Base-by-base conservation (phyloP, 2,797 vertebrate genomes). In the Platalea minor region DNA sequence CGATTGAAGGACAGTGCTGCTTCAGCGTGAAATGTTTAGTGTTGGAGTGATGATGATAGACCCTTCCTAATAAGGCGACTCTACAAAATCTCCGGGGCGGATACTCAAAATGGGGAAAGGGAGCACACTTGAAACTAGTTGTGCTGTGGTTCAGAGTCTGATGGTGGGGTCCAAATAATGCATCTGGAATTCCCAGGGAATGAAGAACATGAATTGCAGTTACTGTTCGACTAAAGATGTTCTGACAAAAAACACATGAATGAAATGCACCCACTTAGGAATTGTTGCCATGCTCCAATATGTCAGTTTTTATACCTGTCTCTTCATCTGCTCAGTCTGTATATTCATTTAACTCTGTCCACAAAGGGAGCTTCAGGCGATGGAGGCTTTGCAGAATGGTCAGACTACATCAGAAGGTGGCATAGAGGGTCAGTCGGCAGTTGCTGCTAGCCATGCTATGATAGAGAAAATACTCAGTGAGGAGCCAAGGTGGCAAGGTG, bases 401-500 rank as follows among this genome's bases (percentile, higher is more conserved):
- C 98, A 99, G 35, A 98, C 99, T 59, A 92, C 98, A 63, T 96
- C 98, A 60, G 99, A 99, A 85, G 99, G 99, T 91, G 98, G 98
- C 84, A 98, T 98, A 51, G 99, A 99, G 50, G 98, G 99, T 63
- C 99, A 99, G 93, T 99, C 99, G 3, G 99, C 99, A 10, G 99
- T 99, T 3, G 99, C 99, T 25, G 99, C 99, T 19, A 99, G 99
- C 96, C 99, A 99, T 5, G 99, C 99, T 79, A 99, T 99, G 97
- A 99, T 99, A 97, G 99, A 99, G 96, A 99, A 99, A 92, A 99
- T 99, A 93, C 98, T 99, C 93, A 98, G 98, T 45, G 99, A 99
- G 95, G 99, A 99, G 85, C 99, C 99, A 8, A 98, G 99, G 79
- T 99, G 99, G 99, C 99, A 99, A 98, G 99, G 99, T 99, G 96